Evolutionary conservation across 1,140 invertebrate genomes (phyloP), one percentile per base, ranked within the genome.

Genomic region (Drosophila subpulchrella): DNA sequence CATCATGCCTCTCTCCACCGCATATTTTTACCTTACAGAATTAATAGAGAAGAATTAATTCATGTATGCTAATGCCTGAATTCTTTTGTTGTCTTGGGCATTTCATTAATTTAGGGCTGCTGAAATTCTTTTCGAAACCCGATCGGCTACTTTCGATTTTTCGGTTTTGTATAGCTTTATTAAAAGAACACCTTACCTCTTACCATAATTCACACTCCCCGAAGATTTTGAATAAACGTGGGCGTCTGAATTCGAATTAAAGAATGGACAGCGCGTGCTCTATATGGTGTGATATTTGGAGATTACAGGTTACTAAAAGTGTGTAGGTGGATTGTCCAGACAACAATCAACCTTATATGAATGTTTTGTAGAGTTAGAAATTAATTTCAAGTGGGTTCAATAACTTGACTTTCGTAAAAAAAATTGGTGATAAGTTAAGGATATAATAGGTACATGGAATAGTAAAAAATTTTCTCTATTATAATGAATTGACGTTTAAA

Each of bases 121-220:
- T 70, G 65, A 81, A 81, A 66, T 81, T 81, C 53, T 77, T 75
- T 76, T 60, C 34, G 13, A 70, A 42, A 34, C 36, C 38, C 32
- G 41, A 50, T 17, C 65, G 59, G 76, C 81, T 84, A 84, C 81
- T 84, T 84, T 84, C 81, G 81, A 84, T 84, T 84, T 76, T 83
- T 73, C 20, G 39, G 36, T 47, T 68, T 73, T 77, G 27, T 73
- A 39, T 79, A 47, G 46, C 63, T 70, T 62, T 77, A 77, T 77
- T 76, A 57, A 32, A 68, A 62, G 50, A 59, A 36, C 27, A 30
- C 42, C n/a, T 6, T 15, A 15, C 41, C 13, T 41, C 72, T 57
- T 11, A 0, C 11, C 39, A 41, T 48, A 24, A 62, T 54, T 67
- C 36, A 75, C 39, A 56, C 59, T 75, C 12, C 34, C 46, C 20